phyloP scores from a whole-genome alignment of 1,140 invertebrate species.

The Pentalonia nigronervosa region DNA sequence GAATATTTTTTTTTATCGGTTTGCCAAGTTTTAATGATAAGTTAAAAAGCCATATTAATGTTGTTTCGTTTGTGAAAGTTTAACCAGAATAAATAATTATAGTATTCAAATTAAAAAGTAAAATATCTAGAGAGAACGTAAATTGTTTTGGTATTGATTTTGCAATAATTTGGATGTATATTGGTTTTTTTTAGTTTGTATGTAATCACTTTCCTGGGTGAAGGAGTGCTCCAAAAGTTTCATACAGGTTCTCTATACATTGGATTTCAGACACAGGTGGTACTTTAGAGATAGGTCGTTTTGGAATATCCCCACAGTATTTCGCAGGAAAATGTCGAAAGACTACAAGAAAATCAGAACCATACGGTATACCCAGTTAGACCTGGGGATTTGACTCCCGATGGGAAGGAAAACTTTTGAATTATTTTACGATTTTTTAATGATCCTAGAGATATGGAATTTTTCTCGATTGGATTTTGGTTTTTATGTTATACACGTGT shows the following conservation, averaged over 20 bases:
- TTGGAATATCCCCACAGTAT: neutral
- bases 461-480: neutral
- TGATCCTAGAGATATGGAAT: neutral
- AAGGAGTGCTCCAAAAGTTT: neutral
- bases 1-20: neutral
- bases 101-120: neutral
- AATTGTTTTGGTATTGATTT: conserved; percentile 1
- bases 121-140: neutral
- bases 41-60: neutral
- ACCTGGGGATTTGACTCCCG: neutral
- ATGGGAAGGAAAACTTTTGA: neutral
- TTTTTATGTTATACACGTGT: neutral
- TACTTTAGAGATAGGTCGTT: neutral
- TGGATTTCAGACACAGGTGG: neutral
- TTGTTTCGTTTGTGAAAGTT: neutral
- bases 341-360: neutral
- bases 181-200: neutral
- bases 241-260: neutral
- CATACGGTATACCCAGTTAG: neutral
- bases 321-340: neutral
- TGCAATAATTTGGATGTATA: neutral
- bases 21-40: neutral
- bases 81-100: neutral
- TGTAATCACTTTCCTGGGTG: neutral
- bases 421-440: neutral